Evolutionary conservation across 2,888 invertebrate species (phyloP).

Genomic region (Macrostomum cliftonense): DNA sequence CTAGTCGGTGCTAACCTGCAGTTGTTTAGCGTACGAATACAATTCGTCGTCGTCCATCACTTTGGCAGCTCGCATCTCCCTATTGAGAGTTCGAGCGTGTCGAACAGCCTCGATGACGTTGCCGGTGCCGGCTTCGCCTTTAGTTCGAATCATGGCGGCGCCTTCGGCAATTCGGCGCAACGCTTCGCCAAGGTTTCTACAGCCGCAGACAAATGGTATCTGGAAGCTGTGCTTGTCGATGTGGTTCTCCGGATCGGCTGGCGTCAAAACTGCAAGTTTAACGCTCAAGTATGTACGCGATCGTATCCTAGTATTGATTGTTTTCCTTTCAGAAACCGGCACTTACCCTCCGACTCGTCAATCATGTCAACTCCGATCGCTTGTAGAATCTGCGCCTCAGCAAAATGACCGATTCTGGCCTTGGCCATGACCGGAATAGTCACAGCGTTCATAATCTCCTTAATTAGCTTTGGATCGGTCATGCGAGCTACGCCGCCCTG

Average conservation of each 20-base stretch:
- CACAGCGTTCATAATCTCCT: constrained; percentile 27
- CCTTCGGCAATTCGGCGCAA: constrained; percentile 26
- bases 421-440: constrained; percentile 33
- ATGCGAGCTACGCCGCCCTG: constrained; percentile 30
- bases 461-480: constrained; percentile 29
- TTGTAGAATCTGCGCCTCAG: constrained; percentile 30
- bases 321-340: too few relatives aligned
- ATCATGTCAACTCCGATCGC: constrained; percentile 31
- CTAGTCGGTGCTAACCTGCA: constrained; percentile 5
- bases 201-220: constrained; percentile 31
- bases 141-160: constrained; percentile 31
- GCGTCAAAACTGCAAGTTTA: constrained; percentile 21
- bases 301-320: background rate
- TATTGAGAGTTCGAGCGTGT: constrained; percentile 24
- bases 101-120: constrained; percentile 29
- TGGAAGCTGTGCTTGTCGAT: constrained; percentile 27
- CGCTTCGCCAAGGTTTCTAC: constrained; percentile 28
- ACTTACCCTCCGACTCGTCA: constrained; percentile 30
- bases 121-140: constrained; percentile 31
- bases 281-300: background rate
- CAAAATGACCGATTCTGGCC: constrained; percentile 28
- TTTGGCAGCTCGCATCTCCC: constrained; percentile 21
- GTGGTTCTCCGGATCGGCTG: constrained; percentile 26
- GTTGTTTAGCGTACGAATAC: constrained; percentile 24
- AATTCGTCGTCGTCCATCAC: constrained; percentile 23